A percentile compares a stretch with the other conserved stretches of the same genome.
phyloP scores from a whole-genome alignment of 2,113 vertebrate genomes.

The Pterocles gutturalis region DNA sequence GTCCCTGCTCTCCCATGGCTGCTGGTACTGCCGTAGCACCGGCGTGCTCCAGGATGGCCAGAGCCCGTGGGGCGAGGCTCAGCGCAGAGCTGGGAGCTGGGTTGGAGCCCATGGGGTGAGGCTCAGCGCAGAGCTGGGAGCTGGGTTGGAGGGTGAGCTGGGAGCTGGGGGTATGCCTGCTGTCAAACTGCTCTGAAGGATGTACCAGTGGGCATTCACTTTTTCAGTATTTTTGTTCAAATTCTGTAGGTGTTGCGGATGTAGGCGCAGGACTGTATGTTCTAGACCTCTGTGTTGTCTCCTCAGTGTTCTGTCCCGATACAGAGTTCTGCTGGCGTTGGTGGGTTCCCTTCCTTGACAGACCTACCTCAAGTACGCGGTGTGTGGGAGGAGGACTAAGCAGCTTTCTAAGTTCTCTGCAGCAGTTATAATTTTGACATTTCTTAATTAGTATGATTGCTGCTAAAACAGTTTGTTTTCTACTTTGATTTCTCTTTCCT shows the following conservation, averaged over 20 bases:
- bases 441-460: not conserved
- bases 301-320: accelerated
- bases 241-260: not conserved
- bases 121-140: accelerated
- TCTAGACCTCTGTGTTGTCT: not conserved
- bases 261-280: not conserved
- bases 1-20: not conserved
- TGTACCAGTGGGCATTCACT: not conserved
- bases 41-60: accelerated
- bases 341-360: not conserved
- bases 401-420: not conserved
- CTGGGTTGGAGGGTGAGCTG: not conserved
- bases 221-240: not conserved
- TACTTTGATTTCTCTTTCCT: not conserved
- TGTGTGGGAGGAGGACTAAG: not conserved
- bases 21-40: accelerated
- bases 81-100: accelerated
- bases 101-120: not conserved
- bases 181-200: not conserved
- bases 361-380: not conserved
- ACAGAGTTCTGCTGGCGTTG: accelerated
- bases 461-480: not conserved
- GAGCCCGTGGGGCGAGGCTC: not conserved
- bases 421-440: not conserved
- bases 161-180: not conserved